Base-by-base conservation (phyloP, 2,888 invertebrate genomes). In the Camponotus fellah region DNA sequence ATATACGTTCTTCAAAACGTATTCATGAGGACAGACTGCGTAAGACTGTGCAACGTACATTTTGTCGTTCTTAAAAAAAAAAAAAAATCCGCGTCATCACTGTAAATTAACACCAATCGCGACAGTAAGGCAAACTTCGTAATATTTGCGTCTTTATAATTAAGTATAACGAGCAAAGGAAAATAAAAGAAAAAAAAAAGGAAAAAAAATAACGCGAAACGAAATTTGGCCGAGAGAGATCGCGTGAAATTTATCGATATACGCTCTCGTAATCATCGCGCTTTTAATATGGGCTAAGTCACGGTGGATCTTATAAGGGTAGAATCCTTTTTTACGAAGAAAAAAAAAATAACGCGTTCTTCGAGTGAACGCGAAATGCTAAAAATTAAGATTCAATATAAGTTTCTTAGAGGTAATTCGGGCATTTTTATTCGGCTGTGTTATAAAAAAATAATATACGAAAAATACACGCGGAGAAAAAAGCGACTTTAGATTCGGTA, bases 361-460 rank as follows among this genome's bases (percentile, higher is more conserved):
- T 53, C 66, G 58, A 34, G 37, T 14, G 75, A 87, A 83, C 86
- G 60, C 80, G 74, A 40, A 62, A 34, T 76, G 69, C 46, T 56
- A 66, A 58, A 60, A 92, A 90, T 90, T 89, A 86, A 90, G 87
- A 68, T 82, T 84, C 74, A 58, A 49, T 85, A 89, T 83, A 85
- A 87, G 79, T 90, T 90, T 85, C 85, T 80, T 86, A 87, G 85
- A 83, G 17, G 81, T 83, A 83, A 84, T 92, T 91, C 86, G 93
- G 91, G 94, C 94, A 94, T 94, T 94, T 95, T 94, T 86, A 94
- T 95, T 95, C 94, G 95, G 95, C 95, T 95, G 95, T 95, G 94
- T 94, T 93, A 87, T 82, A 53, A 53, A 62, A 65, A 77, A 9
- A 86, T 87, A 86, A 86, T 87, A 53, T 53, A 85, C 91, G 91